Percentiles rank a stretch among this genome's conserved stretches.
Conservation (phyloP, 2,888 invertebrate genomes). For the Parapristionchus giblindavisi region DNA sequence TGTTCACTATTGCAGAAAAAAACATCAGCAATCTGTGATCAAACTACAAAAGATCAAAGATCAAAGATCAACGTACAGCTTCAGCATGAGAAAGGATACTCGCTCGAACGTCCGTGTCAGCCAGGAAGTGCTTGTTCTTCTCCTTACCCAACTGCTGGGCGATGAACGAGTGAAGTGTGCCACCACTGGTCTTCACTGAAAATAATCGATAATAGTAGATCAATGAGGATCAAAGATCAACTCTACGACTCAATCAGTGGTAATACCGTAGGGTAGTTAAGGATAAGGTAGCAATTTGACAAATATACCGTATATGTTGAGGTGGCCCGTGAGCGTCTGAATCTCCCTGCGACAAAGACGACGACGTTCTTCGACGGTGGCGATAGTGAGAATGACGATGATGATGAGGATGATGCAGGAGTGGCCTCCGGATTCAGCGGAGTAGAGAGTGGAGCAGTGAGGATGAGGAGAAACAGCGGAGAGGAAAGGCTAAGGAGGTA, state of each 20-base stretch:
- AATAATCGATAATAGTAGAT: too few species aligned
- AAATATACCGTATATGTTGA: too few species aligned
- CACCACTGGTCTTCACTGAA: slow-evolving; percentile 76
- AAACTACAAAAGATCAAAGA: too few species aligned
- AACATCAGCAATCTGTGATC: too few species aligned
- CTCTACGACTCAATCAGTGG: too few species aligned
- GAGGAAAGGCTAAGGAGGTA: background rate
- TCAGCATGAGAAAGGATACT: slow-evolving; percentile 69
- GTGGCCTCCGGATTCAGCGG: background rate
- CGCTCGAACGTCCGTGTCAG: slow-evolving; percentile 64
- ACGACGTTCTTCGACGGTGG: background rate
- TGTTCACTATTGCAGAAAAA: too few species aligned
- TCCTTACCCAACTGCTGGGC: slow-evolving; percentile 88
- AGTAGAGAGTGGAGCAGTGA: slow-evolving; percentile 27
- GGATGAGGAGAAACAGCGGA: slow-evolving; percentile 13
- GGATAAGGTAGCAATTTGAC: background rate
- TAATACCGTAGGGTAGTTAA: background rate
- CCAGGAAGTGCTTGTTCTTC: slow-evolving; percentile 63
- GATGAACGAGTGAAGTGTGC: slow-evolving; percentile 93
- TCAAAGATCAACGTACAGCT: slow-evolving; percentile 54
- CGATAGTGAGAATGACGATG: background rate
- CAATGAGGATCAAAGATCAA: too few species aligned
- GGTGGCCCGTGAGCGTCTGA: background rate
- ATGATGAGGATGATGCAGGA: background rate
- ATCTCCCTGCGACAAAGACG: background rate